Evolutionary conservation across 1,140 invertebrate genomes (phyloP).

Genomic region (Cotesia glomerata): DNA sequence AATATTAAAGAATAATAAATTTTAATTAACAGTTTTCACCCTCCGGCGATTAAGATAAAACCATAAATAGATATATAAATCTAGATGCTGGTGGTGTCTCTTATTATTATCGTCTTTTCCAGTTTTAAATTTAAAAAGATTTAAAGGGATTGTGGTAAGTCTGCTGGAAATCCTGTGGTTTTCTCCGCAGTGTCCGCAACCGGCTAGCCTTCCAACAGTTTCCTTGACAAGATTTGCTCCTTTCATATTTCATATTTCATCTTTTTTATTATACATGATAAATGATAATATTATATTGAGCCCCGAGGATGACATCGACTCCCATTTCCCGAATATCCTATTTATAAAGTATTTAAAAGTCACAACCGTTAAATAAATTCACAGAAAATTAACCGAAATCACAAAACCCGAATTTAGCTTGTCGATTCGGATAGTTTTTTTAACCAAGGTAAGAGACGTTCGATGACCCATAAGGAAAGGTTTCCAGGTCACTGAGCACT

Average conservation of each 20-base stretch:
- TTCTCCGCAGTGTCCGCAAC: conserved; percentile 1
- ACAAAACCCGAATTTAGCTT: neutral
- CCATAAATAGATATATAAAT: conserved; percentile 1
- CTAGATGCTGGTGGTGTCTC: neutral
- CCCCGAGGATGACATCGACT: too few relatives aligned
- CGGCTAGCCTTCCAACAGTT: neutral
- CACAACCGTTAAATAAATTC: too few relatives aligned
- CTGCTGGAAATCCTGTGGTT: conserved; percentile 25
- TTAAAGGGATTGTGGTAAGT: conserved; percentile 24
- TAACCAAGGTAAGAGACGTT: neutral
- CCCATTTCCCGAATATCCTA: too few relatives aligned
- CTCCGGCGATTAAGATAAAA: neutral
- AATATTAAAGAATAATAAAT: neutral
- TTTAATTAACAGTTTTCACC: neutral
- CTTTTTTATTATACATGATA: too few relatives aligned
- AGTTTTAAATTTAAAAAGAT: conserved; percentile 23
- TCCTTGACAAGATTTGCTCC: neutral
- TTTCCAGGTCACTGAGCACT: conserved; percentile 10
- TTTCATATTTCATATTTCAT: neutral
- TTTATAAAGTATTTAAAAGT: too few relatives aligned
- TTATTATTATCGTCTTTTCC: neutral
- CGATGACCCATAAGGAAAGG: neutral
- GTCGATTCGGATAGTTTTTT: neutral
- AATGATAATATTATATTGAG: too few relatives aligned
- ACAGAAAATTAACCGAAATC: neutral